Conservation (phyloP, 1,140 invertebrate genomes). For the Limonius californicus region DNA sequence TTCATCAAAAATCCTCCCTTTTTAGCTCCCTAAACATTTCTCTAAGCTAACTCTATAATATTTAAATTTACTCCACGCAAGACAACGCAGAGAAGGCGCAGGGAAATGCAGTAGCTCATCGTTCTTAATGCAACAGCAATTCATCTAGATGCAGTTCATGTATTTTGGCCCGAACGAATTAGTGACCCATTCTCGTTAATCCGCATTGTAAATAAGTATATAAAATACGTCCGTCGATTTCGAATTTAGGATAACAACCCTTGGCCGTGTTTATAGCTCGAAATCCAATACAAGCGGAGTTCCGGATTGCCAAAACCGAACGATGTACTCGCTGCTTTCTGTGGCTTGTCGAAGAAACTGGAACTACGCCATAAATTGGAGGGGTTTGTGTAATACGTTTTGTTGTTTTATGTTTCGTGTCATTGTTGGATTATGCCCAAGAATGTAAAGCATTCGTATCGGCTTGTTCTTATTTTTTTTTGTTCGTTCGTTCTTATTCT, state of each 20-base stretch:
- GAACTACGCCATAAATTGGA: constrained; percentile 10
- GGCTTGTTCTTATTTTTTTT: neutral
- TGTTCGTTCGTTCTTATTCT: neutral
- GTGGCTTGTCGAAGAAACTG: constrained; percentile 11
- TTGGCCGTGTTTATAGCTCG: constrained; percentile 1
- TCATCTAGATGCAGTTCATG: too few relatives aligned
- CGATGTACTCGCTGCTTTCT: neutral
- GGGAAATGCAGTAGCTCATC: too few relatives aligned
- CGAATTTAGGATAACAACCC: constrained; percentile 11
- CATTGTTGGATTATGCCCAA: constrained; percentile 9
- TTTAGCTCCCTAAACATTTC: too few relatives aligned
- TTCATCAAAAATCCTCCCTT: too few relatives aligned
- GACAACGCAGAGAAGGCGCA: too few relatives aligned
- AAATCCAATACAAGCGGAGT: neutral
- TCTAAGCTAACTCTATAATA: too few relatives aligned
- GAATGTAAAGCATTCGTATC: constrained; percentile 1
- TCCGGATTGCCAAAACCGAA: constrained; percentile 8
- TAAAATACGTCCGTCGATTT: constrained; percentile 1
- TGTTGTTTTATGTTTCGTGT: constrained; percentile 11
- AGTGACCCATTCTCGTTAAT: neutral
- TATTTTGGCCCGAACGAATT: neutral
- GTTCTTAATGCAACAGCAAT: neutral
- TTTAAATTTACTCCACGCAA: too few relatives aligned
- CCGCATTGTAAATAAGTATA: neutral
- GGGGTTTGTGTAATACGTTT: constrained; percentile 11